phyloP scores from a whole-genome alignment of 2,113 vertebrate species.

The Eclectus roratus region DNA sequence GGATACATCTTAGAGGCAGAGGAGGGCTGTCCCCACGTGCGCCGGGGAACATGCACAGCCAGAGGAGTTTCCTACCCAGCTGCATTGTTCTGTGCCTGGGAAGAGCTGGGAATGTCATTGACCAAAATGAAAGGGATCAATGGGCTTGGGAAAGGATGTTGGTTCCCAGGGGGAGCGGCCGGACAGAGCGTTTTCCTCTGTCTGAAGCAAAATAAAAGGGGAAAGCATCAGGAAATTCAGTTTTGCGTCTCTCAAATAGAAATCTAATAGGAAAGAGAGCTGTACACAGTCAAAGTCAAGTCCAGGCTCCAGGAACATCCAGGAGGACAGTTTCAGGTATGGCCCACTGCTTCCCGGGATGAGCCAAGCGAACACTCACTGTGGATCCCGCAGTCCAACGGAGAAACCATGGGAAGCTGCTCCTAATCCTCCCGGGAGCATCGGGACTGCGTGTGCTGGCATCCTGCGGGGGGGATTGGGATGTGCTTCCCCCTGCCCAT shows the following conservation, averaged over 20 bases:
- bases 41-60: constrained; percentile 20
- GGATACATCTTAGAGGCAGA: neutral
- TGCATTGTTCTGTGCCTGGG: neutral
- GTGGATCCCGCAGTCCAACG: fast-evolving
- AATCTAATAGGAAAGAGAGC: constrained; percentile 47
- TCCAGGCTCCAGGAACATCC: neutral
- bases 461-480: fast-evolving
- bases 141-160: neutral
- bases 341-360: neutral
- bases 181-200: neutral
- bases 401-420: neutral
- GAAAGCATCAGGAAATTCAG: neutral
- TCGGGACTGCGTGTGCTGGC: fast-evolving
- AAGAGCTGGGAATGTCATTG: neutral
- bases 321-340: neutral
- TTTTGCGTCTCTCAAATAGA: constrained; percentile 9
- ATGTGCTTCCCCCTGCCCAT: neutral
- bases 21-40: neutral
- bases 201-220: neutral
- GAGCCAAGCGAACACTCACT: neutral
- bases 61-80: neutral
- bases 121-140: neutral
- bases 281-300: neutral
- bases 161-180: neutral
- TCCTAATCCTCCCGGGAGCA: neutral